These are phyloP conservation scores for Hybos culiciformis DNA, from an alignment of 2,888 invertebrate genomes.

Conservation along the genomic window DNA sequence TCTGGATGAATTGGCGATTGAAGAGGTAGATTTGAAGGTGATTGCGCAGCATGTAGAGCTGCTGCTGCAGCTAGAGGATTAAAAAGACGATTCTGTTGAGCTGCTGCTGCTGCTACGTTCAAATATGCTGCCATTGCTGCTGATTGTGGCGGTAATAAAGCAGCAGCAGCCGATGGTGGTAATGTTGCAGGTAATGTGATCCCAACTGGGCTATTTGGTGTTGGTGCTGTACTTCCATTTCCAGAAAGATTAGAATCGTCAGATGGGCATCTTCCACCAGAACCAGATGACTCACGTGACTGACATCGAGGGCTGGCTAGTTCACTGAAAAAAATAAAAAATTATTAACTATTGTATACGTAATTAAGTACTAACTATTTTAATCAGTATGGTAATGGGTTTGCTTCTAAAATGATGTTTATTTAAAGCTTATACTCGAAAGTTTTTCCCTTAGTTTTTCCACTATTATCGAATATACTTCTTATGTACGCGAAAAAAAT, in stretches of 20 bases:
- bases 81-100: slow-evolving; percentile 62
- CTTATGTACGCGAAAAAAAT: too few relatives aligned
- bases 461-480: too few relatives aligned
- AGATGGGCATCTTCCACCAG: slow-evolving; percentile 59
- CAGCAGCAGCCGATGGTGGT: slow-evolving; percentile 49
- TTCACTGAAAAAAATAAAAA: slow-evolving; percentile 48
- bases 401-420: too few relatives aligned
- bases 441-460: too few relatives aligned
- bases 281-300: slow-evolving; percentile 58
- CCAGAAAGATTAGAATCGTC: slow-evolving; percentile 64
- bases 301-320: slow-evolving; percentile 62
- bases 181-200: slow-evolving; percentile 52
- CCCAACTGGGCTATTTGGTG: slow-evolving; percentile 47
- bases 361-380: too few relatives aligned
- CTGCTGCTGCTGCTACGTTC: slow-evolving; percentile 56
- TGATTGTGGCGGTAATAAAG: slow-evolving; percentile 60
- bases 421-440: too few relatives aligned
- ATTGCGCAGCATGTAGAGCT: slow-evolving; percentile 38
- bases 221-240: slow-evolving; percentile 40
- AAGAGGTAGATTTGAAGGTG: slow-evolving; percentile 37
- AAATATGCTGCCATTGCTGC: slow-evolving; percentile 73
- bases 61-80: slow-evolving; percentile 61
- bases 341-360: too few relatives aligned
- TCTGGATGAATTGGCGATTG: slow-evolving; percentile 40
- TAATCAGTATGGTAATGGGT: too few relatives aligned